A percentile compares a stretch with the other conserved stretches of the same genome.
Conservation (phyloP, 2,797 vertebrate genomes). For the Neomorphus geoffroyi region DNA sequence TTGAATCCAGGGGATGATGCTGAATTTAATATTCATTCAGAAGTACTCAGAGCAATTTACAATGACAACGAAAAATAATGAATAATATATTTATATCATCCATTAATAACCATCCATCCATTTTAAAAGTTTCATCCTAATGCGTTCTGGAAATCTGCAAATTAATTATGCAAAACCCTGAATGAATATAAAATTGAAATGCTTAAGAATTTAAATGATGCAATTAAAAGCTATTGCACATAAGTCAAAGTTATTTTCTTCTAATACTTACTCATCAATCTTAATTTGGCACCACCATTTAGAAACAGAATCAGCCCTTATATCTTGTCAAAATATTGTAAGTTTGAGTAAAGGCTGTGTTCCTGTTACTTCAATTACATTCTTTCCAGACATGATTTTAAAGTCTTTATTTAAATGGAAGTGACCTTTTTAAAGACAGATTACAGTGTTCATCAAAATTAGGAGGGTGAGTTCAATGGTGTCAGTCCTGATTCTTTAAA, state of each 20-base stretch:
- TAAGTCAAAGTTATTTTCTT: constrained; percentile 56
- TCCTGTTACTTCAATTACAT: background rate
- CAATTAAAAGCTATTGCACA: constrained; percentile 61
- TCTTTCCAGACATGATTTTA: background rate
- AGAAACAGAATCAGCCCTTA: constrained; percentile 8
- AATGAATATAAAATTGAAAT: constrained; percentile 66
- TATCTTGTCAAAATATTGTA: background rate
- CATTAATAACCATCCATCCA: constrained; percentile 67
- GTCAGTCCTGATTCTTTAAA: background rate
- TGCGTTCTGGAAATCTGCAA: constrained; percentile 59
- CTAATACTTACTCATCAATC: constrained; percentile 38
- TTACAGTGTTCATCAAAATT: background rate
- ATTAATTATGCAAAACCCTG: constrained; percentile 70
- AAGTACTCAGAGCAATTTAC: constrained; percentile 38
- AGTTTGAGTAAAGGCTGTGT: background rate
- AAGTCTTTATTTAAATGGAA: background rate
- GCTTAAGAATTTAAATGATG: constrained; percentile 64
- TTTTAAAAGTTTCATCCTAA: constrained; percentile 61
- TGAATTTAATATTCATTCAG: constrained; percentile 49
- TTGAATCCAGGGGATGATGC: background rate
- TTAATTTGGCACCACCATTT: constrained; percentile 31
- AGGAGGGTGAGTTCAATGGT: background rate
- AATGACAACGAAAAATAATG: constrained; percentile 67
- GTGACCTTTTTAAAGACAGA: background rate
- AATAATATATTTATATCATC: constrained; percentile 73